Conservation (phyloP, 1,140 invertebrate species). For the Zaprionus capensis region DNA sequence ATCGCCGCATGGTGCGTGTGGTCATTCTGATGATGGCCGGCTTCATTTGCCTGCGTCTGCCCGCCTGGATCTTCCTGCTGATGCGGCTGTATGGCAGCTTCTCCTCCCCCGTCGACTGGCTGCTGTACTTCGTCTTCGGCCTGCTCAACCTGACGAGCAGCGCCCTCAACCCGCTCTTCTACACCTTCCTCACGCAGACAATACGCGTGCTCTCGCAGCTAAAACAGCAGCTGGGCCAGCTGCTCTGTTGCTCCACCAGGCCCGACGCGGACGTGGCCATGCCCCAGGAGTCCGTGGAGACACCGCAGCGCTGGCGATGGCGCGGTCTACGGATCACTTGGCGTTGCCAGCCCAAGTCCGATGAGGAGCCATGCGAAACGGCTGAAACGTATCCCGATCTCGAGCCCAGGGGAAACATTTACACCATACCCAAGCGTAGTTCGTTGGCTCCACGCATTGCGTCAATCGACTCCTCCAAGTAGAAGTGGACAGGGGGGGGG, state of each 20-base stretch:
- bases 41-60: constrained; percentile 85
- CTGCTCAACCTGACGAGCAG: constrained; percentile 85
- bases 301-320: constrained; percentile 21
- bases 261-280: constrained; percentile 33
- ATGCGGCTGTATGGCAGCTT: constrained; percentile 82
- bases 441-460: constrained; percentile 36
- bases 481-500: background rate
- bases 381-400: background rate
- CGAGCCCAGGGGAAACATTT: constrained; percentile 22
- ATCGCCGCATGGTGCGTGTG: constrained; percentile 85
- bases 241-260: constrained; percentile 30
- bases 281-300: constrained; percentile 39
- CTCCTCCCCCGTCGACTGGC: constrained; percentile 77
- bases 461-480: constrained; percentile 56
- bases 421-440: constrained; percentile 41
- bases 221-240: constrained; percentile 29
- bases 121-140: constrained; percentile 85
- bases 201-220: constrained; percentile 63
- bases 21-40: constrained; percentile 85
- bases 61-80: constrained; percentile 85
- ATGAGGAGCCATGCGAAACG: background rate
- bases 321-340: constrained; percentile 57
- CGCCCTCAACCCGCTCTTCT: constrained; percentile 86
- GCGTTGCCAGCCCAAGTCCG: constrained; percentile 42
- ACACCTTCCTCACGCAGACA: constrained; percentile 86